Base-by-base conservation (phyloP, 1,140 invertebrate species). In the Cylas formicarius region DNA sequence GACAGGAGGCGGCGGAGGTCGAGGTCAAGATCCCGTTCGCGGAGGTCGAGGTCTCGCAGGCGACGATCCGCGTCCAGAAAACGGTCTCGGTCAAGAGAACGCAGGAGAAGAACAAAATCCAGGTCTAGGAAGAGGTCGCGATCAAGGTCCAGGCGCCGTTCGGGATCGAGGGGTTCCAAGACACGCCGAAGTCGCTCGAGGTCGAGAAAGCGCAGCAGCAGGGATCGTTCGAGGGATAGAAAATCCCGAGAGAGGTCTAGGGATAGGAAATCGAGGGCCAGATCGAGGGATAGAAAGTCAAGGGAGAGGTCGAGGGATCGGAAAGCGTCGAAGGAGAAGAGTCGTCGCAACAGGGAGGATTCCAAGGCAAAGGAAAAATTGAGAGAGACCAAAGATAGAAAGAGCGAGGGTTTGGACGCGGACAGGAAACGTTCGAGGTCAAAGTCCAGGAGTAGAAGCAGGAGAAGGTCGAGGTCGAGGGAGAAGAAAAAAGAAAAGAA, bases 31-130 rank as follows among this genome's bases (percentile, higher is more conserved):
- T 60, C 71, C 35, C 73, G 72, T 2, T 63, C 72, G 6, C 67
- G 68, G 34, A 61, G 75, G 8, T 77, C 75, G 1, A 62, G 72
- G 6, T 83, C 80, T 0, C 72, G 81, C 5, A 55, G 65, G 28
- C 54, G 61, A 13, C 42, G 64, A 8, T 65, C 65, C 3, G 53
- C 62, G 4, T 71, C 67, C 6, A 50, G 65, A 24, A 58, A n/a
- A n/a, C 5, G 29, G 11, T 33, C 44, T 9, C 61, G 72, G 18
- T 69, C 64, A 5, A 47, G 62, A 21, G 60, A 65, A 24, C 45
- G 63, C 10, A 55, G 59, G 29, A 39, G 70, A 38, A 63, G 73
- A 21, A 72, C 71, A 0, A 66, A 70, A 28, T 74, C 72, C 0
- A 55, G 68, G 13, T 47, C 48, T 10, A 40, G 50, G n/a, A 47